Conservation (phyloP, 30 jellyfish, hydroid and myxozoan species). For the Aurelia aurita region DNA sequence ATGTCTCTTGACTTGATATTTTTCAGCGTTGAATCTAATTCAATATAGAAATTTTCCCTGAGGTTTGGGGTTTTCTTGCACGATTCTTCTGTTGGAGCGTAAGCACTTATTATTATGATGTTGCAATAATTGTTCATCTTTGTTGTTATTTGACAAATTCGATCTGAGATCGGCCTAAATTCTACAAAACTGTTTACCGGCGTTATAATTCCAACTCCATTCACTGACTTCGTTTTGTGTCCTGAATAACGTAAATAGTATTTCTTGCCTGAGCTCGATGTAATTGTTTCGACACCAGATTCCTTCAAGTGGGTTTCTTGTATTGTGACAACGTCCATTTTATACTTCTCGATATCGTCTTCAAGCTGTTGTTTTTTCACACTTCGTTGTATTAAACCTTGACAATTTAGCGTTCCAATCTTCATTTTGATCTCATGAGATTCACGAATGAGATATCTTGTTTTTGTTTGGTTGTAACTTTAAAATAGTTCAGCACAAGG, state of each 20-base stretch:
- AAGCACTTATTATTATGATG: neutral
- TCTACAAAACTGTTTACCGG: neutral
- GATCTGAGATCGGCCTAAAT: slow-evolving; percentile 14
- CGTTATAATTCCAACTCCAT: slow-evolving; percentile 11
- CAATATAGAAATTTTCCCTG: slow-evolving; percentile 3
- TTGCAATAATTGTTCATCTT: slow-evolving; percentile 1
- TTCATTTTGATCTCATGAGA: neutral
- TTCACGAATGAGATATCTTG: neutral
- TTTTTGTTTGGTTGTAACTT: no score
- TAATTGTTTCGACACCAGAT: neutral
- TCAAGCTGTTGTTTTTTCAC: slow-evolving; percentile 8
- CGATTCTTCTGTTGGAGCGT: slow-evolving; percentile 15
- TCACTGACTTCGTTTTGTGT: neutral
- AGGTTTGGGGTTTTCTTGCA: slow-evolving; percentile 17
- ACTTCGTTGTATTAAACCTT: slow-evolving; percentile 1
- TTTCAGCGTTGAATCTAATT: slow-evolving; percentile 5
- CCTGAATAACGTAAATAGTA: neutral
- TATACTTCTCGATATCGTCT: slow-evolving; percentile 6
- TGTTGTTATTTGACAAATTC: slow-evolving; percentile 12
- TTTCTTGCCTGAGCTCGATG: neutral
- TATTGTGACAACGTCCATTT: neutral
- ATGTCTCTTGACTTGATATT: slow-evolving; percentile 19
- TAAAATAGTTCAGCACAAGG: no score
- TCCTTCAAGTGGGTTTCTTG: neutral
- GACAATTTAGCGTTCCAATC: slow-evolving; percentile 11